phyloP scores from a whole-genome alignment of 2,113 vertebrate species.

The Chaetorhynchus papuensis region DNA sequence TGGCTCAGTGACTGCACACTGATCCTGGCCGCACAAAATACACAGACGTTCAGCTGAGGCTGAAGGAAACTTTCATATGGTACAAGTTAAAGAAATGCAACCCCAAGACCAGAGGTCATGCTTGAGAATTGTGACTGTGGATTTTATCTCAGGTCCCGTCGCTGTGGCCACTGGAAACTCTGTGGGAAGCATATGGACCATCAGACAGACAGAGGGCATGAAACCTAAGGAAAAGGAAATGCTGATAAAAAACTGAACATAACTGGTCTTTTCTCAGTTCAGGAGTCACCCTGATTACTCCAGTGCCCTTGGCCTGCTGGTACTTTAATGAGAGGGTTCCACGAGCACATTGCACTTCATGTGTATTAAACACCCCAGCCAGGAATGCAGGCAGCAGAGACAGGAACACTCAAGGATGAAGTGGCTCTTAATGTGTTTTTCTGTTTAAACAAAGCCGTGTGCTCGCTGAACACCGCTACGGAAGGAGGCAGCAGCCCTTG shows the following conservation, averaged over 20 bases:
- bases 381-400: background rate
- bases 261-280: background rate
- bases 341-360: background rate
- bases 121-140: background rate
- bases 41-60: background rate
- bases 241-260: background rate
- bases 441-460: conserved; percentile 36
- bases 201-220: fast-evolving
- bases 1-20: background rate
- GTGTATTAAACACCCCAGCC: background rate
- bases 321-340: background rate
- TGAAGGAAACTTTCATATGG: background rate
- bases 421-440: conserved; percentile 41
- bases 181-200: background rate
- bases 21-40: background rate
- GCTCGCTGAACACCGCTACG: background rate
- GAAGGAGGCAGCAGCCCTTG: conserved; percentile 12
- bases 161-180: fast-evolving
- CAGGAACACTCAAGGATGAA: conserved; percentile 31
- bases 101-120: background rate
- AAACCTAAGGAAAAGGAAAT: background rate
- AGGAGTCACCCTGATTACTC: background rate
- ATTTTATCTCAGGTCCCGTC: background rate
- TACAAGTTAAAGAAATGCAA: background rate
- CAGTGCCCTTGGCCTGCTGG: background rate